Conservation (phyloP, 2,888 invertebrate genomes). For the Amphipyra berbera region DNA sequence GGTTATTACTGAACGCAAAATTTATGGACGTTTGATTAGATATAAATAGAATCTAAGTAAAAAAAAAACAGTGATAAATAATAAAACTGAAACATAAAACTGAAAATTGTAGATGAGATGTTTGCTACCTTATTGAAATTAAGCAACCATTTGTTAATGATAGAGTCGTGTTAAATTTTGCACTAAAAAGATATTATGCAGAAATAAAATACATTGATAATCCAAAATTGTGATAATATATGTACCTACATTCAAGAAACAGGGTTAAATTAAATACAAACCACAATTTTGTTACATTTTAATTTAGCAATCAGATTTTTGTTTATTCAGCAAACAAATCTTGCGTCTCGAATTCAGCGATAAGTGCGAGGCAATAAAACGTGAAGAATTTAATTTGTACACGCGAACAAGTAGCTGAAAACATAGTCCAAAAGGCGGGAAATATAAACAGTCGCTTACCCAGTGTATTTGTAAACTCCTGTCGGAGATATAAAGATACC, state of each 20-base stretch:
- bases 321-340: conserved; percentile 48
- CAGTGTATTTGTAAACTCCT: conserved; percentile 92
- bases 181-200: background rate
- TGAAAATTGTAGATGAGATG: too few relatives aligned
- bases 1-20: too few relatives aligned
- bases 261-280: background rate
- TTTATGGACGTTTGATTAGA: too few relatives aligned
- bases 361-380: conserved; percentile 53
- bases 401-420: conserved; percentile 49
- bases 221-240: background rate
- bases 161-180: background rate
- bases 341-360: conserved; percentile 53
- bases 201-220: background rate
- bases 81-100: too few relatives aligned
- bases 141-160: background rate
- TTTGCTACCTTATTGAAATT: too few relatives aligned
- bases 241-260: background rate
- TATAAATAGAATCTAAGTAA: too few relatives aligned
- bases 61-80: too few relatives aligned
- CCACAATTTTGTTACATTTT: background rate
- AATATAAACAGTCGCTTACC: conserved; percentile 83
- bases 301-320: conserved; percentile 17
- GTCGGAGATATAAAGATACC: conserved; percentile 98
- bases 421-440: conserved; percentile 67
- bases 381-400: conserved; percentile 22